Percentiles rank a stretch among this genome's conserved stretches.
Conservation (phyloP, 2,797 vertebrate species). For the Ispidina lecontei region DNA sequence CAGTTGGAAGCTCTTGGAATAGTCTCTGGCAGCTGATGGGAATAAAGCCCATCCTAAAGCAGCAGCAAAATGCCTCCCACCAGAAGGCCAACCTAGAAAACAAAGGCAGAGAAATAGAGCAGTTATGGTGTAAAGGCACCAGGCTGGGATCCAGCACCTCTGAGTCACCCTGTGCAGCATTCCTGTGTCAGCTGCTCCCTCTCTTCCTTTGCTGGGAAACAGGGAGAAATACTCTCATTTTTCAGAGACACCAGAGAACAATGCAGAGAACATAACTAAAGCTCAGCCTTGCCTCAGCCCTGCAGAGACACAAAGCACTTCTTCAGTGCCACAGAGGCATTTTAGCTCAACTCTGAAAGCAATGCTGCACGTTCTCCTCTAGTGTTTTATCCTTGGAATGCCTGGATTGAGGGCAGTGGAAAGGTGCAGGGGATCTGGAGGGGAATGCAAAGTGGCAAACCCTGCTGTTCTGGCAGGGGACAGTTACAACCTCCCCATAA, state of each 20-base stretch:
- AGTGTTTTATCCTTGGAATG: neutral
- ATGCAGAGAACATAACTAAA: neutral
- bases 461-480: neutral
- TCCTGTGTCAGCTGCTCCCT: neutral
- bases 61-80: neutral
- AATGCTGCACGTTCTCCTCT: neutral
- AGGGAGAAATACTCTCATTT: neutral
- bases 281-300: neutral
- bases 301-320: neutral
- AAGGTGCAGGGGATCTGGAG: neutral
- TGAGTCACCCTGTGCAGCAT: fast-evolving
- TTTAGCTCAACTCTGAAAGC: neutral
- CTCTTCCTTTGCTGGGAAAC: neutral
- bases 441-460: neutral
- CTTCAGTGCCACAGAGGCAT: neutral
- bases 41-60: neutral
- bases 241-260: neutral
- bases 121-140: neutral
- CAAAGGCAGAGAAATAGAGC: neutral
- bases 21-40: constrained; percentile 19
- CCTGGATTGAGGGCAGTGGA: neutral
- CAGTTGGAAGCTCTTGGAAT: constrained; percentile 32
- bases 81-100: neutral
- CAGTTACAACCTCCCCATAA: neutral
- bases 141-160: neutral